Evolutionary conservation across 2,113 vertebrate genomes (phyloP).

Genomic region (Pseudopipra pipra): DNA sequence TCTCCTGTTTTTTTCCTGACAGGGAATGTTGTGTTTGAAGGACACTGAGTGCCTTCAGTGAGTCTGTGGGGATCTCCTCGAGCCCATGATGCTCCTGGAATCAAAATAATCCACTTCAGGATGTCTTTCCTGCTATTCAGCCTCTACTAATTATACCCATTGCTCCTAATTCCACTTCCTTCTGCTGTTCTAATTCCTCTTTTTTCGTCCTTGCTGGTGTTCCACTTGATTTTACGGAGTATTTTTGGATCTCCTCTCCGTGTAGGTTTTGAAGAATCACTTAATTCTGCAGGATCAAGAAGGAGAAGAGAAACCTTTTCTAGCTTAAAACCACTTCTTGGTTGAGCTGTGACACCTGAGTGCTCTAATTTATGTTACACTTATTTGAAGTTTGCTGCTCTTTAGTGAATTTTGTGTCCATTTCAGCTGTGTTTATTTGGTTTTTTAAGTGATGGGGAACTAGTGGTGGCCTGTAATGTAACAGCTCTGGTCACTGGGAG

Average conservation of each 20-base stretch:
- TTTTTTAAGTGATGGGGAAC: background rate
- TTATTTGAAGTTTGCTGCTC: background rate
- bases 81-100: background rate
- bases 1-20: background rate
- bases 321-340: background rate
- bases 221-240: background rate
- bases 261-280: background rate
- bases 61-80: background rate
- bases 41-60: accelerated
- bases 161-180: background rate
- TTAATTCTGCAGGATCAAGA: background rate
- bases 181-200: background rate
- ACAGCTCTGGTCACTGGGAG: accelerated
- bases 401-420: background rate
- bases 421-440: background rate
- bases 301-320: background rate
- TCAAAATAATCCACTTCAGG: background rate
- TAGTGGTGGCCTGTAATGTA: accelerated
- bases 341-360: accelerated
- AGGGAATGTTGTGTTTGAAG: background rate
- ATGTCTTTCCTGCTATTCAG: slow-evolving; percentile 8
- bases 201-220: background rate
- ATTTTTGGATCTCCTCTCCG: background rate
- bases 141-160: background rate
- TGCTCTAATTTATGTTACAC: accelerated